phyloP scores from a whole-genome alignment of 2,113 vertebrate species.

The Calyptomena viridis region DNA sequence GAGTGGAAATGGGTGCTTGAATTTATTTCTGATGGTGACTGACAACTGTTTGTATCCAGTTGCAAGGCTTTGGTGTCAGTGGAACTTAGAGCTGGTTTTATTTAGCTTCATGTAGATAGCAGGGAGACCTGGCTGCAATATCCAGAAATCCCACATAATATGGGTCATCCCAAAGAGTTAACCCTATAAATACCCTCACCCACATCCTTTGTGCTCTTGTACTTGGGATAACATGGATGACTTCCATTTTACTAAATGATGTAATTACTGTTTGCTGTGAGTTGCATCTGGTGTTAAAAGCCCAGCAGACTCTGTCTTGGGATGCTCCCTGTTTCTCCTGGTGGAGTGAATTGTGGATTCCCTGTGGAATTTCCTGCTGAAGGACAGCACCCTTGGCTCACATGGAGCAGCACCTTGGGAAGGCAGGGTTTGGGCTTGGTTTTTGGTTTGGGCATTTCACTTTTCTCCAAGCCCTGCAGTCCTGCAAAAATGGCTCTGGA shows the following conservation, averaged over 20 bases:
- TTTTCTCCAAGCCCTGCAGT: background rate
- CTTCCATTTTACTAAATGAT: background rate
- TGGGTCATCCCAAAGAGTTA: background rate
- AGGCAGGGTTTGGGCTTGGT: accelerated
- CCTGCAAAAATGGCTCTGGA: background rate
- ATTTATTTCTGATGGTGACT: background rate
- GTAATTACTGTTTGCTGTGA: background rate
- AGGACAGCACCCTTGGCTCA: background rate
- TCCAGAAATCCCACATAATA: background rate
- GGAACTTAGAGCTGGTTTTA: background rate
- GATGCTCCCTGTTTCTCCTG: background rate
- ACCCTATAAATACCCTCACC: background rate
- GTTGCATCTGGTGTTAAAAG: background rate
- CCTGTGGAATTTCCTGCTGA: background rate
- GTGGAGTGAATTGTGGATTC: background rate
- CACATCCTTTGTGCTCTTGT: background rate
- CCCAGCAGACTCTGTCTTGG: background rate
- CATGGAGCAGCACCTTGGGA: background rate
- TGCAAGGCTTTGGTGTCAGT: background rate
- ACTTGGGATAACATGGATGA: background rate
- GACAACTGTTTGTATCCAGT: background rate
- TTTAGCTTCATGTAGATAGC: accelerated
- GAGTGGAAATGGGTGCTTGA: background rate
- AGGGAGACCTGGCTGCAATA: background rate
- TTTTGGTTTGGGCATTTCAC: background rate